These are phyloP conservation scores for Macrobrachium rosenbergii DNA, from an alignment of 1,140 invertebrate genomes.

Conservation along the genomic window DNA sequence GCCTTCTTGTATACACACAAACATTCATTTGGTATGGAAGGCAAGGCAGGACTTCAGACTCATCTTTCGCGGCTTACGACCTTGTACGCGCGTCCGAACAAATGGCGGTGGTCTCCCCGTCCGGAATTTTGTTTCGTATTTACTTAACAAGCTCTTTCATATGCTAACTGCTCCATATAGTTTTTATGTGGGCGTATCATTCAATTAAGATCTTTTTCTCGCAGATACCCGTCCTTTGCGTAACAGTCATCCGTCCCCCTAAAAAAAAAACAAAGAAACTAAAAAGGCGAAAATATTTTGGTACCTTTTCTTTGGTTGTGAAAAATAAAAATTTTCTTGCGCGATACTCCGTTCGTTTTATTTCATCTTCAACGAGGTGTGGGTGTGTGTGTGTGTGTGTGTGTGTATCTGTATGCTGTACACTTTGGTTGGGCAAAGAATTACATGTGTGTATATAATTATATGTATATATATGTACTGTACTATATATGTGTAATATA, in stretches of 20 bases:
- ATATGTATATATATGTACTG: too few species aligned
- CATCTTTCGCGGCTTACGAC: neutral
- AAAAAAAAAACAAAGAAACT: neutral
- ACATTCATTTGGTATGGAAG: neutral
- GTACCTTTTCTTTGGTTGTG: too few species aligned
- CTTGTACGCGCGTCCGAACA: neutral
- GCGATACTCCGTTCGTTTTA: too few species aligned
- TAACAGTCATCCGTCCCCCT: too few species aligned
- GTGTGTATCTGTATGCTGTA: too few species aligned
- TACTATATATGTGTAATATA: too few species aligned
- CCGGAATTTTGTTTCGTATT: neutral
- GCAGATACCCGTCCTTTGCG: neutral
- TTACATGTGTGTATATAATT: too few species aligned
- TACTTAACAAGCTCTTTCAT: constrained; percentile 14
- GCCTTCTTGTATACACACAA: neutral
- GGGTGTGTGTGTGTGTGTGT: too few species aligned
- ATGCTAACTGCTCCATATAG: constrained; percentile 9
- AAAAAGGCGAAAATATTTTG: neutral
- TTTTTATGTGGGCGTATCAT: neutral
- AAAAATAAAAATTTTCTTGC: too few species aligned
- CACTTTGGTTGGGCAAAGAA: too few species aligned
- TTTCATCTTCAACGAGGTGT: too few species aligned
- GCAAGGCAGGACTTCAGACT: neutral
- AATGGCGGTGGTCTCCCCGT: neutral
- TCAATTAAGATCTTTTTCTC: constrained; percentile 21